These are phyloP conservation scores for Paradisaea rubra DNA, from an alignment of 2,113 vertebrate species.

Conservation along the genomic window DNA sequence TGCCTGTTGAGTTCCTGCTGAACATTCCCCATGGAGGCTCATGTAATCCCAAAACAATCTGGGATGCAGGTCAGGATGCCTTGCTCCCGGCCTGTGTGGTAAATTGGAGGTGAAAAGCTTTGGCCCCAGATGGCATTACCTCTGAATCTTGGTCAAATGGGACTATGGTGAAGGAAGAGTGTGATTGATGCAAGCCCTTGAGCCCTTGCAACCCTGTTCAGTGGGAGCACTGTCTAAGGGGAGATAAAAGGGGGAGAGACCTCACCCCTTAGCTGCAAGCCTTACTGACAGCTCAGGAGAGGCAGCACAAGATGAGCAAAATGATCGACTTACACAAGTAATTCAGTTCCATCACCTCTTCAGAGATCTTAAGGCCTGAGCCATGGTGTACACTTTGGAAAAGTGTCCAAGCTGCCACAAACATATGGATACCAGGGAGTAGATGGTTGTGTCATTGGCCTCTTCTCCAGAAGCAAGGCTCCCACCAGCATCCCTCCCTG, in stretches of 20 bases:
- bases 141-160: background rate
- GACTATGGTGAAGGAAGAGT: background rate
- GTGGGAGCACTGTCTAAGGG: background rate
- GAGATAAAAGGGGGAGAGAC: background rate
- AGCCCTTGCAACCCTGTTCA: background rate
- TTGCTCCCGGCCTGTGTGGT: background rate
- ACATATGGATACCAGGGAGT: background rate
- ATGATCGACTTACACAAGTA: background rate
- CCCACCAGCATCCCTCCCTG: background rate
- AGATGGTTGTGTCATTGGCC: background rate
- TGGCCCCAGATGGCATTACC: background rate
- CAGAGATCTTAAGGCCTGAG: background rate
- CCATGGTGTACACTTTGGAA: background rate
- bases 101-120: background rate
- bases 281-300: background rate
- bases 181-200: background rate
- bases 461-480: background rate
- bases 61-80: background rate
- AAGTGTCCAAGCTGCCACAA: background rate
- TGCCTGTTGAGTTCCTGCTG: background rate
- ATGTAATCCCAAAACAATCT: background rate
- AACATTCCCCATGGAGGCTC: background rate
- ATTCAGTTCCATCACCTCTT: background rate
- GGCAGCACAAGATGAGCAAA: background rate
- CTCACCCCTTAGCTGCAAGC: background rate